Evolutionary conservation across 2,888 invertebrate genomes (phyloP), one percentile per base, ranked within the genome.

Genomic region (Cryptosula pallasiana): DNA sequence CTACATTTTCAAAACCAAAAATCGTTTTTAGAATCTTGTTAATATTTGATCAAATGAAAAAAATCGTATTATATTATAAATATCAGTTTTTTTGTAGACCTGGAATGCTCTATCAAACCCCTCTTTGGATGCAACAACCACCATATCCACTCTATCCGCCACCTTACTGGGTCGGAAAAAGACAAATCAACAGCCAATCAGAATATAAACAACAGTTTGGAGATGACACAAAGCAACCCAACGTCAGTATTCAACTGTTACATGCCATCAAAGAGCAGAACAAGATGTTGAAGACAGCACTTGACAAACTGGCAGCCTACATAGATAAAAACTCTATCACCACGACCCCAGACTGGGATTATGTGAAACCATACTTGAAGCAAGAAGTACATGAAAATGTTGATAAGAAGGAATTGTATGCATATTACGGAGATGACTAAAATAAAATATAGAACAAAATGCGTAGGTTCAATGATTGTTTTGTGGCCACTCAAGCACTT

Each of bases 321-420:
- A 5, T 34, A 13, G 32, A 63, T 16, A 27, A 63, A 63, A 13
- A 32, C 5, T 9, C 25, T 63, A 27, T 32, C 5, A 29, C 63
- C 1, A 63, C 63, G 3, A 63, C 63, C 13, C 29, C 25, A 63
- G 63, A 63, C 34, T 63, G 63, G 63, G 3, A 32, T 27, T 32
- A 63, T 13, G 63, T 63, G 29, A 63, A 63, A 34, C 63, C 63
- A 13, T 63, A 63, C 32, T 2, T 32, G 3, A 13, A 2, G 3
- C 27, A 63, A 13, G 23, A 57, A 25, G 23, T 23, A 57, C n/a
- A 13, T 5, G 34, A 63, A 16, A 32, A 63, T 3, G 32, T 63
- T 13, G 63, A 25, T 32, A 63, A 63, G 63, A 63, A 63, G 32
- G 63, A 63, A 32, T 63, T 63, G 9, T 63, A 63, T 34, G 34